These are phyloP conservation scores for Melanchra persicariae DNA, from an alignment of 2,888 invertebrate genomes.

Conservation along the genomic window DNA sequence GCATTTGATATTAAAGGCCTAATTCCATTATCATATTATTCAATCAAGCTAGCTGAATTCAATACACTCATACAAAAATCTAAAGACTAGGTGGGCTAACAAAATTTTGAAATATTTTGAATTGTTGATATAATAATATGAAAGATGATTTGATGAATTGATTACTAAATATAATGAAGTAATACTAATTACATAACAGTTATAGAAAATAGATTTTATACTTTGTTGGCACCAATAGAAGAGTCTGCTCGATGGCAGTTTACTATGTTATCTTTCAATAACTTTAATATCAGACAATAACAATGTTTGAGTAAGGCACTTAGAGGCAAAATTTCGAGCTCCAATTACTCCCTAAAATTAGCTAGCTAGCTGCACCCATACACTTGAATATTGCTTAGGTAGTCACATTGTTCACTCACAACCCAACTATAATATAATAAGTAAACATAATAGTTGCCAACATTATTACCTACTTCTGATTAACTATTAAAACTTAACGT, in stretches of 20 bases:
- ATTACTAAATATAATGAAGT: slow-evolving; percentile 66
- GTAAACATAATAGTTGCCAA: slow-evolving; percentile 83
- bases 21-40: slow-evolving; percentile 81
- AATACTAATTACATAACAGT: slow-evolving; percentile 72
- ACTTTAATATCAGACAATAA: slow-evolving; percentile 46
- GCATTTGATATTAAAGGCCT: slow-evolving; percentile 85
- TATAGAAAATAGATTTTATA: slow-evolving; percentile 73
- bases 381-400: slow-evolving; percentile 75
- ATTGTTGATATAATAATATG: slow-evolving; percentile 69
- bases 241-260: slow-evolving; percentile 45
- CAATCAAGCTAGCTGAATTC: slow-evolving; percentile 83
- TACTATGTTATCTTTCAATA: slow-evolving; percentile 40
- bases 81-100: slow-evolving; percentile 90
- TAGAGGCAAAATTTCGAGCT: slow-evolving; percentile 66
- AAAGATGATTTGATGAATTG: slow-evolving; percentile 62
- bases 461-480: slow-evolving; percentile 83
- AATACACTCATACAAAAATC: slow-evolving; percentile 81
- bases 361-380: slow-evolving; percentile 80
- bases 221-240: slow-evolving; percentile 75
- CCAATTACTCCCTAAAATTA: slow-evolving; percentile 73
- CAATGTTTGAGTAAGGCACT: slow-evolving; percentile 72
- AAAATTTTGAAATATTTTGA: slow-evolving; percentile 80
- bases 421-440: slow-evolving; percentile 63
- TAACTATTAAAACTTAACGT: slow-evolving; percentile 84
- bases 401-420: slow-evolving; percentile 74